Conservation (phyloP, 2,797 vertebrate genomes). For the Microhierax caerulescens region DNA sequence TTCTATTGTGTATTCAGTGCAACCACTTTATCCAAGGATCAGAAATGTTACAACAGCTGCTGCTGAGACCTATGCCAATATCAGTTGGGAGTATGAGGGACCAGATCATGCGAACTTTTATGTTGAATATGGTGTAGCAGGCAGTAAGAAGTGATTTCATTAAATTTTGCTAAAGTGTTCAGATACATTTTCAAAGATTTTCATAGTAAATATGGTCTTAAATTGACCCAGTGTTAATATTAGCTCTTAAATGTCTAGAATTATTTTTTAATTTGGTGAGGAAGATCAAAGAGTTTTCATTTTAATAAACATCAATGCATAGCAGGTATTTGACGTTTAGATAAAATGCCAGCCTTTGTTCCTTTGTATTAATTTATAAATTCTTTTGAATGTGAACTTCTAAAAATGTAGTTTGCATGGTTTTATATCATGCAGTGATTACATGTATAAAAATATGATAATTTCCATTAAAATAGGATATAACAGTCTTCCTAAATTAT, state of each 20-base stretch:
- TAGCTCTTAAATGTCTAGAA: slow-evolving; percentile 10
- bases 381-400: neutral
- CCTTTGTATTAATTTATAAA: slow-evolving; percentile 42
- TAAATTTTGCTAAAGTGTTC: slow-evolving; percentile 60
- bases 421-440: neutral
- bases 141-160: slow-evolving; percentile 88
- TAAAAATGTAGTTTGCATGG: neutral
- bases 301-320: neutral
- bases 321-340: neutral
- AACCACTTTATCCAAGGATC: slow-evolving; percentile 82
- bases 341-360: slow-evolving; percentile 44
- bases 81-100: slow-evolving; percentile 96
- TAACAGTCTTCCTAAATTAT: neutral
- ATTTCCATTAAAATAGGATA: neutral
- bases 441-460: neutral
- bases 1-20: slow-evolving; percentile 85
- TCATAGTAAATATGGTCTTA: neutral
- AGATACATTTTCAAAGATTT: slow-evolving; percentile 49
- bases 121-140: slow-evolving; percentile 91
- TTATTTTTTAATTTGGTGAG: neutral
- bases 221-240: neutral
- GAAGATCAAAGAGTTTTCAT: neutral
- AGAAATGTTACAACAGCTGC: slow-evolving; percentile 85
- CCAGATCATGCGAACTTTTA: slow-evolving; percentile 87
- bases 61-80: slow-evolving; percentile 86